These are phyloP conservation scores for Colius striatus DNA, from an alignment of 2,113 vertebrate species.

Conservation along the genomic window DNA sequence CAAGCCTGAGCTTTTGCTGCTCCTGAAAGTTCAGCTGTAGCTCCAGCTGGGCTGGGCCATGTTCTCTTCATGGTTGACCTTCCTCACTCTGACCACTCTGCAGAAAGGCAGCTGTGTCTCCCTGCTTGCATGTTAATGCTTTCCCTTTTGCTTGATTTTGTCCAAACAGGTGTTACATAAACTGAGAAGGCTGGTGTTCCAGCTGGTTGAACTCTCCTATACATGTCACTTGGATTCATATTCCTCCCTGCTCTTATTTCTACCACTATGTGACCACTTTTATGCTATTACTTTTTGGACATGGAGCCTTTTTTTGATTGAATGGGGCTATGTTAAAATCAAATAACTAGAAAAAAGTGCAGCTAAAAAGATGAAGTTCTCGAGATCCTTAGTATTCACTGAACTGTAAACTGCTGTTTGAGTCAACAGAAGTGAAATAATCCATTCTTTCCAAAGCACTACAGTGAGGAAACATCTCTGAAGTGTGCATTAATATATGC, in stretches of 20 bases:
- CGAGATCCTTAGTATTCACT: not conserved
- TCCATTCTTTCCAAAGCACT: not conserved
- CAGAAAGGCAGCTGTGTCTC: not conserved
- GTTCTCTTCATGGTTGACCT: not conserved
- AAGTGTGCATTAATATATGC: not conserved
- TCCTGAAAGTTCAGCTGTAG: not conserved
- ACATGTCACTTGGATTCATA: not conserved
- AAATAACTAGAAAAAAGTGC: not conserved
- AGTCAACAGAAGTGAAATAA: not conserved
- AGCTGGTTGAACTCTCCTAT: not conserved
- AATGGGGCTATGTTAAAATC: not conserved
- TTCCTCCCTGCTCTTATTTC: not conserved
- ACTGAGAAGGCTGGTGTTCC: not conserved
- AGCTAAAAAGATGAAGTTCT: not conserved
- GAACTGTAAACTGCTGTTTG: not conserved
- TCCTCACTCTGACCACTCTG: not conserved
- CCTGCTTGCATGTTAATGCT: fast-evolving
- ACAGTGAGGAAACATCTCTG: not conserved
- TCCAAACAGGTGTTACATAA: fast-evolving
- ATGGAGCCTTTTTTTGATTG: not conserved
- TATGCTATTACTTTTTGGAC: not conserved
- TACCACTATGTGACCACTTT: not conserved
- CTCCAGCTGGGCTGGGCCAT: not conserved
- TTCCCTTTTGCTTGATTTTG: not conserved
- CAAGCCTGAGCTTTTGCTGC: not conserved